Conservation (phyloP, 2,113 vertebrate genomes). For the Puma concolor region DNA sequence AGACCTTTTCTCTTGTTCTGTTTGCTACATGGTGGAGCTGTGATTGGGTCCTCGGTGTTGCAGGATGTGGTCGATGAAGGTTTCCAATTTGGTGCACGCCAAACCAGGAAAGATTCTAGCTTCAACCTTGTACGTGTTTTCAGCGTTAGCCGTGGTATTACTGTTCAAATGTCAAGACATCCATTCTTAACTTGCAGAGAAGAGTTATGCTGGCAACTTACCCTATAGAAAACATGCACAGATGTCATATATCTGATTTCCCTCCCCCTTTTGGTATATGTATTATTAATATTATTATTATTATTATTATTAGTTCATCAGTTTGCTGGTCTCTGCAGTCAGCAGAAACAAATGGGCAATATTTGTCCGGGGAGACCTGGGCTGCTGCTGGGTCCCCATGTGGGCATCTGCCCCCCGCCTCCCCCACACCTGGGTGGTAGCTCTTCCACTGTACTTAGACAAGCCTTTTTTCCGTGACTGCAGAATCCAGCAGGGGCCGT, state of each 20-base stretch:
- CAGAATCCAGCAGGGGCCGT: constrained; percentile 67
- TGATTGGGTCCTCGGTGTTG: constrained; percentile 65
- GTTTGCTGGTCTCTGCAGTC: constrained; percentile 88
- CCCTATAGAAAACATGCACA: constrained; percentile 80
- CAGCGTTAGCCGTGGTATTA: constrained; percentile 75
- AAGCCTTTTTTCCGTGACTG: constrained; percentile 76
- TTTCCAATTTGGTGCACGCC: constrained; percentile 80
- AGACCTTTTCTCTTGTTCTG: constrained; percentile 7
- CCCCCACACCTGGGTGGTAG: constrained; percentile 59
- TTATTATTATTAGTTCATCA: constrained; percentile 88
- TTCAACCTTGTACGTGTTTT: constrained; percentile 76
- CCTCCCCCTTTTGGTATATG: constrained; percentile 79
- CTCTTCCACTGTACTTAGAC: constrained; percentile 86
- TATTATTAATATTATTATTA: constrained; percentile 86
- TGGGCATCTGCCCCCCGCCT: constrained; percentile 66
- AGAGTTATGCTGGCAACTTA: constrained; percentile 79
- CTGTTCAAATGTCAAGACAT: constrained; percentile 61
- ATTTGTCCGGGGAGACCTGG: constrained; percentile 89
- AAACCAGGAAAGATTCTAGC: constrained; percentile 81
- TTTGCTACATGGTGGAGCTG: constrained; percentile 77
- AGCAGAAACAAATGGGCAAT: constrained; percentile 93
- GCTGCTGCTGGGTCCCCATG: constrained; percentile 76
- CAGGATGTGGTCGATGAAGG: constrained; percentile 77
- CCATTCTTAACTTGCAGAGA: constrained; percentile 80
- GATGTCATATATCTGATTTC: constrained; percentile 80